A percentile compares a stretch with the other conserved stretches of the same genome.
Evolutionary conservation across 2,888 invertebrate genomes (phyloP).

Genomic region (Hirtodrosophila histrioides): DNA sequence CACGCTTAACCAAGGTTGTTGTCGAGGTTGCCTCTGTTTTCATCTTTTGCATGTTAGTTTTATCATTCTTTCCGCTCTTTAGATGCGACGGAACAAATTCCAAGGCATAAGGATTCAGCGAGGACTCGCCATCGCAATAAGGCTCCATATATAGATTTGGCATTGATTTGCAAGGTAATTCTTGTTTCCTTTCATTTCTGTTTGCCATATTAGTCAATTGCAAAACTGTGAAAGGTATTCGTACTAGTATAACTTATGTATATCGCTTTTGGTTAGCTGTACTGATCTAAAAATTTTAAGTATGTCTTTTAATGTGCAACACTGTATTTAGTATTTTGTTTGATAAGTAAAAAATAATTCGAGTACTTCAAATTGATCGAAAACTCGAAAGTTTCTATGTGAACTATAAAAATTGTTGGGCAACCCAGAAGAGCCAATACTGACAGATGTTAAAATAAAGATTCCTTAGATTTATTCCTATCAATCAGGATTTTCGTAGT

Average conservation of each 20-base stretch:
- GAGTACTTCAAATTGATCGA: slow-evolving; percentile 15
- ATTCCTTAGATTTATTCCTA: too few relatives aligned
- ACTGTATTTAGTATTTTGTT: slow-evolving; percentile 16
- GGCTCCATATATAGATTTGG: slow-evolving; percentile 9
- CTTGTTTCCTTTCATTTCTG: slow-evolving; percentile 18
- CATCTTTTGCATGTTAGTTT: slow-evolving; percentile 4
- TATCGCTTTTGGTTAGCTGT: not conserved
- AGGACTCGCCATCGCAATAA: slow-evolving; percentile 19
- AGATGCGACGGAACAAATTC: slow-evolving; percentile 43
- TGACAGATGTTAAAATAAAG: too few relatives aligned
- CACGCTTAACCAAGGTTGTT: slow-evolving; percentile 32
- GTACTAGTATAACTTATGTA: slow-evolving; percentile 1
- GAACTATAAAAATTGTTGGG: not conserved
- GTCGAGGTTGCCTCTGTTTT: slow-evolving; percentile 43
- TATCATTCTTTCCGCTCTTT: slow-evolving; percentile 3
- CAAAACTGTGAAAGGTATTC: slow-evolving; percentile 11
- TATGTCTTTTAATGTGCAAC: slow-evolving; percentile 20
- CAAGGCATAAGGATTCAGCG: slow-evolving; percentile 40
- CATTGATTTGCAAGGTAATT: slow-evolving; percentile 18
- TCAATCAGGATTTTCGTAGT: too few relatives aligned
- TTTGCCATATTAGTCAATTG: slow-evolving; percentile 17
- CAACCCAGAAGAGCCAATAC: too few relatives aligned
- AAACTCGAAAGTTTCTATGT: slow-evolving; percentile 17
- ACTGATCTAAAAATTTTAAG: slow-evolving; percentile 34
- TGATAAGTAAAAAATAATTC: slow-evolving; percentile 19